Evolutionary conservation across 2,797 vertebrate species (phyloP).

Genomic region (Microctenopoma steveboyesi): DNA sequence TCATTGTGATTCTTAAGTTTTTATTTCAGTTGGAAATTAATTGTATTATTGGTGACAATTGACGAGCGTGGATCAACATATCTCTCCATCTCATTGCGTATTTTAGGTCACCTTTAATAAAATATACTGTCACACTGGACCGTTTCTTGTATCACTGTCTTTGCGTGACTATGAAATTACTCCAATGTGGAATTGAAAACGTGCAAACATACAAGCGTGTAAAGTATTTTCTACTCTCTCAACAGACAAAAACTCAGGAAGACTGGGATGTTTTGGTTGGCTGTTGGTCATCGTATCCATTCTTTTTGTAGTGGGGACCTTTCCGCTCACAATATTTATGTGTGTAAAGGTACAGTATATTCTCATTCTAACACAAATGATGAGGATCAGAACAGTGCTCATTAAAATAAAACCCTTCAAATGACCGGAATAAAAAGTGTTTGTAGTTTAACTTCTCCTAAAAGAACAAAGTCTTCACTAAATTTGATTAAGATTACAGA

Average conservation of each 20-base stretch:
- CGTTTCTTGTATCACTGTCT: constrained; percentile 4
- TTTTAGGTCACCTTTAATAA: constrained; percentile 23
- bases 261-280: constrained; percentile 87
- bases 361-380: not conserved
- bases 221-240: constrained; percentile 12
- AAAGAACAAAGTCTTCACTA: too few relatives aligned
- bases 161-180: not conserved
- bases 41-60: constrained; percentile 25
- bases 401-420: too few relatives aligned
- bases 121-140: constrained; percentile 14
- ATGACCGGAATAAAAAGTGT: too few relatives aligned
- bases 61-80: constrained; percentile 10
- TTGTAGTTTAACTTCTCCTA: too few relatives aligned
- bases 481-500: too few relatives aligned
- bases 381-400: not conserved
- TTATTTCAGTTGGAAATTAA: constrained; percentile 38
- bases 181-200: not conserved
- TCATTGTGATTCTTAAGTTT: constrained; percentile 7
- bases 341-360: constrained; percentile 87
- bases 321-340: constrained; percentile 86
- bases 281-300: constrained; percentile 84
- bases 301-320: constrained; percentile 80
- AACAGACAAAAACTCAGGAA: constrained; percentile 75
- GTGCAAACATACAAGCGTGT: too few relatives aligned
- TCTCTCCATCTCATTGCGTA: not conserved